Percentiles rank a stretch among this genome's conserved stretches.
These are phyloP conservation scores for Drosophila melanosoma DNA, from an alignment of 2,888 invertebrate species.

Conservation along the genomic window DNA sequence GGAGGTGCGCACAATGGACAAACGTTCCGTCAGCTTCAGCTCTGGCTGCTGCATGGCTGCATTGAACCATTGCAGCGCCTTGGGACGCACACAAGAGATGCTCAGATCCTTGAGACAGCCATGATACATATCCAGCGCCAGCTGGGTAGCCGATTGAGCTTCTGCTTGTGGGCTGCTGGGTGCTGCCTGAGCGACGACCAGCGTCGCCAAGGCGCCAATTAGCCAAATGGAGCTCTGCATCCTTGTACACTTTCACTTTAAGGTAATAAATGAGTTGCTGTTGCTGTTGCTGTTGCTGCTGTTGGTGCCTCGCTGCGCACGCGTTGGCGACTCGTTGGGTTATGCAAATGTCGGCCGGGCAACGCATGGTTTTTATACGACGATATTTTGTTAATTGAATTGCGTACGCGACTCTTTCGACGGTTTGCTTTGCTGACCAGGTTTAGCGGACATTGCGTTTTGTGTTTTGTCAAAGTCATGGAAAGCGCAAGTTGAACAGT, in stretches of 20 bases:
- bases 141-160: conserved; percentile 87
- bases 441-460: conserved; percentile 64
- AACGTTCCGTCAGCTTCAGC: conserved; percentile 91
- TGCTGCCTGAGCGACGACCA: conserved; percentile 58
- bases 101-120: conserved; percentile 90
- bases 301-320: conserved; percentile 63
- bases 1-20: conserved; percentile 89
- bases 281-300: not conserved
- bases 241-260: conserved; percentile 53
- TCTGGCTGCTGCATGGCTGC: conserved; percentile 88
- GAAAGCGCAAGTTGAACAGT: conserved; percentile 75
- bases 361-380: conserved; percentile 84
- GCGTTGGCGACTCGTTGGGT: conserved; percentile 82
- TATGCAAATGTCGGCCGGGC: conserved; percentile 82
- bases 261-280: not conserved
- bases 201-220: conserved; percentile 69
- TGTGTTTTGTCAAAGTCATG: conserved; percentile 62
- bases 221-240: conserved; percentile 76
- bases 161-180: conserved; percentile 85
- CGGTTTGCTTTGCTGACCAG: conserved; percentile 49
- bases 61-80: conserved; percentile 91
- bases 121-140: conserved; percentile 88
- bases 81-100: conserved; percentile 91
- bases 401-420: conserved; percentile 59
- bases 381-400: conserved; percentile 81